phyloP scores from a whole-genome alignment of 2,888 invertebrate genomes.

The Meliscaeva auricollis region DNA sequence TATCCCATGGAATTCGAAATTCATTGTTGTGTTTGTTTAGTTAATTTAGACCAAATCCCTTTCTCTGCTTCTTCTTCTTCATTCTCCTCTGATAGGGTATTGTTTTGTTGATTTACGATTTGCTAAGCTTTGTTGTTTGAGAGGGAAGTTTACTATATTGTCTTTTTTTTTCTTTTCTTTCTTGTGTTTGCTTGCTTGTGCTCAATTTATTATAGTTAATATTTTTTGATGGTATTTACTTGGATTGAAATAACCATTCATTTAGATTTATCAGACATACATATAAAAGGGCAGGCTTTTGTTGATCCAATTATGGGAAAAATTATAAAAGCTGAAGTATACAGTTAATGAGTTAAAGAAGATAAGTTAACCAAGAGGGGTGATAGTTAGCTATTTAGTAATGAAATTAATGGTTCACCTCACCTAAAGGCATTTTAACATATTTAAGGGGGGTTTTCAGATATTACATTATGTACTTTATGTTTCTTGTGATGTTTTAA shows the following conservation, averaged over 20 bases:
- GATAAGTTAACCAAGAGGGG: neutral
- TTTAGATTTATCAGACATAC: slow-evolving; percentile 48
- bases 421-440: too few species aligned
- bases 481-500: too few species aligned
- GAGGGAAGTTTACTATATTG: slow-evolving; percentile 1
- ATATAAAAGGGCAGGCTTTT: neutral
- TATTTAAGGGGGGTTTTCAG: too few species aligned
- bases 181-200: slow-evolving; percentile 3
- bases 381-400: neutral
- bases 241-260: slow-evolving; percentile 52
- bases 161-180: neutral
- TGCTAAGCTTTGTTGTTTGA: slow-evolving; percentile 61
- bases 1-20: slow-evolving; percentile 48
- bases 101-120: slow-evolving; percentile 71
- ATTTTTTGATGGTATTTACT: slow-evolving; percentile 50
- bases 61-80: neutral
- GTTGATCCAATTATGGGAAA: neutral
- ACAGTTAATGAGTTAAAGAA: neutral
- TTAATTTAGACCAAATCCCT: slow-evolving; percentile 56
- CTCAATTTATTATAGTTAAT: slow-evolving; percentile 65
- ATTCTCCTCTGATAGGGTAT: slow-evolving; percentile 11
- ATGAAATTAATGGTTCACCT: neutral
- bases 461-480: too few species aligned
- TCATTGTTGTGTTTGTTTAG: slow-evolving; percentile 73
- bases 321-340: neutral